Conservation (phyloP, 1,140 invertebrate genomes). For the Calephelis nemesis region DNA sequence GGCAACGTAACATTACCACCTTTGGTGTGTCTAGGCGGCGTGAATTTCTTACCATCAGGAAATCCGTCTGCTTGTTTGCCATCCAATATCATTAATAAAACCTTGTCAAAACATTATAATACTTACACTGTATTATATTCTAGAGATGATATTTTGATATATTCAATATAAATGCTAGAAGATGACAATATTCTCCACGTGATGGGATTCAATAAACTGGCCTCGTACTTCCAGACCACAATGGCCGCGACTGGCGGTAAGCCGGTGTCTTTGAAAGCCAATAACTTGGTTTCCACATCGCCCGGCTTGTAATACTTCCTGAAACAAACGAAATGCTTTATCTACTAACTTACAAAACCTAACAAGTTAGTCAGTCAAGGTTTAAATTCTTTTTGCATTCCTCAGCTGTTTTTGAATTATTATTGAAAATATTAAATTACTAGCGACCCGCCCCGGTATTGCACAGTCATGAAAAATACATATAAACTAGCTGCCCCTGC, state of each 20-base stretch:
- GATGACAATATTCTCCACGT: slow-evolving; percentile 88
- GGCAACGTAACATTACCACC: too few relatives aligned
- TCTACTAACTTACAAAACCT: not conserved
- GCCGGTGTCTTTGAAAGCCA: slow-evolving; percentile 84
- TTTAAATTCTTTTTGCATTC: too few relatives aligned
- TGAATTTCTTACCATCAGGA: too few relatives aligned
- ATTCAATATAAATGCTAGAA: slow-evolving; percentile 85
- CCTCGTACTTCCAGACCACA: slow-evolving; percentile 88
- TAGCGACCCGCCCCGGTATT: too few relatives aligned
- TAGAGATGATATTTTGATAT: slow-evolving; percentile 85
- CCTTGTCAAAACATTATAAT: not conserved
- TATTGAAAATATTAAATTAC: too few relatives aligned
- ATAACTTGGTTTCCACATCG: slow-evolving; percentile 83
- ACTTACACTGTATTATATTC: slow-evolving; percentile 83
- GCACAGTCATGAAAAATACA: too few relatives aligned
- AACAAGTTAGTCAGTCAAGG: not conserved
- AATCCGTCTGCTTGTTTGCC: not conserved
- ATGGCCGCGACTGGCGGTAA: slow-evolving; percentile 83
- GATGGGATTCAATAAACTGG: slow-evolving; percentile 88
- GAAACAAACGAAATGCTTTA: slow-evolving; percentile 30
- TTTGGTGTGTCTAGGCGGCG: too few relatives aligned
- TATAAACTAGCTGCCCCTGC: too few relatives aligned
- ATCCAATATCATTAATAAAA: not conserved
- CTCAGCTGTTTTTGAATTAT: too few relatives aligned
- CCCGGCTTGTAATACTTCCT: slow-evolving; percentile 83